Conservation (phyloP, 2,113 vertebrate genomes). For the Laticauda colubrina region DNA sequence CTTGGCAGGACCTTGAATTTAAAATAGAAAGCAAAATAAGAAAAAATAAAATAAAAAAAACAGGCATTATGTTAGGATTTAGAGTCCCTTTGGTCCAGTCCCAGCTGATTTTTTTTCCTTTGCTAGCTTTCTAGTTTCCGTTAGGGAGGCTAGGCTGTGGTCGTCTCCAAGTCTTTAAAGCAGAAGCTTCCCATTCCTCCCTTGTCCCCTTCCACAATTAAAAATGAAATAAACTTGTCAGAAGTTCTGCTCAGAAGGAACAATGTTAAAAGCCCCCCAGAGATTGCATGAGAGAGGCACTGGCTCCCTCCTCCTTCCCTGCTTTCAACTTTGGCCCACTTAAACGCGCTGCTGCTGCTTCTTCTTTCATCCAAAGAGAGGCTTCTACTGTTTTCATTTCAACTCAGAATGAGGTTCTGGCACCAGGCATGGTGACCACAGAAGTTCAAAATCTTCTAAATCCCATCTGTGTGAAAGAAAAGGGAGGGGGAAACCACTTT, state of each 20-base stretch:
- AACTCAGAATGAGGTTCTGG: background rate
- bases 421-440: background rate
- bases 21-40: background rate
- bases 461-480: background rate
- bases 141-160: slow-evolving; percentile 63
- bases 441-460: accelerated
- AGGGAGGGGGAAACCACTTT: background rate
- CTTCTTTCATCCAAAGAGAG: accelerated
- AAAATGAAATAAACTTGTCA: slow-evolving; percentile 40
- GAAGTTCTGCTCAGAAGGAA: slow-evolving; percentile 39
- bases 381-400: background rate
- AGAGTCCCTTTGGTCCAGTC: slow-evolving; percentile 71
- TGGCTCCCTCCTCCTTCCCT: background rate
- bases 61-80: slow-evolving; percentile 65
- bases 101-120: slow-evolving; percentile 39
- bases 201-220: background rate
- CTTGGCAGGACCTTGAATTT: slow-evolving; percentile 56
- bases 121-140: slow-evolving; percentile 54
- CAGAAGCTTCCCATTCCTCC: background rate
- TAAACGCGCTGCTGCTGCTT: background rate
- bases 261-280: slow-evolving; percentile 35
- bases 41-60: slow-evolving; percentile 65
- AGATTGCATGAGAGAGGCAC: slow-evolving; percentile 32
- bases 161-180: slow-evolving; percentile 38
- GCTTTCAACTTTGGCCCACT: slow-evolving; percentile 32